Conservation (phyloP, 2,888 invertebrate species). For the Eurois occulta region DNA sequence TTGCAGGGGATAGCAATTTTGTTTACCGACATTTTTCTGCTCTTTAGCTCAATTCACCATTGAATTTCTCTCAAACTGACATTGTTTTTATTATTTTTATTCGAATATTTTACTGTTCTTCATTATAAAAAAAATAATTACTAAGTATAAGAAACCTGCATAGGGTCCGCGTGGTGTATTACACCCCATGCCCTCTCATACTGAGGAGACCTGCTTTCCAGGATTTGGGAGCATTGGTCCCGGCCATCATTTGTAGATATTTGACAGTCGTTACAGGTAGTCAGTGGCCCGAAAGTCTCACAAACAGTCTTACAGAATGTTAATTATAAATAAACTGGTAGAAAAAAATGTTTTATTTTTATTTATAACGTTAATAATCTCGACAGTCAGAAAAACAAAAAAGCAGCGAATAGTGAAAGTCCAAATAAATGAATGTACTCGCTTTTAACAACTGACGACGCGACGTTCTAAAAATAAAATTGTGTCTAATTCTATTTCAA, state of each 20-base stretch:
- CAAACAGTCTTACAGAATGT: too few relatives aligned
- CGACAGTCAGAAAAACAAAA: background rate
- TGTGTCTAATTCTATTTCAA: slow-evolving; percentile 26
- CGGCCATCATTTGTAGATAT: too few relatives aligned
- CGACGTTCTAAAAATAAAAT: slow-evolving; percentile 28
- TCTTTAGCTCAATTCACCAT: background rate
- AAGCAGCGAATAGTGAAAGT: slow-evolving; percentile 5
- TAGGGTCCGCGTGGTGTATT: background rate
- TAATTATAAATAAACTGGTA: background rate
- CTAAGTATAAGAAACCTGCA: background rate
- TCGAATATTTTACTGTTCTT: background rate
- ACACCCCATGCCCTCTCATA: background rate
- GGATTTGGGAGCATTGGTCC: background rate
- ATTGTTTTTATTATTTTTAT: background rate
- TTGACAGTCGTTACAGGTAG: too few relatives aligned
- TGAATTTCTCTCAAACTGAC: background rate
- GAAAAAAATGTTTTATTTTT: background rate
- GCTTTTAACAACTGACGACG: background rate
- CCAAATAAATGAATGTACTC: background rate
- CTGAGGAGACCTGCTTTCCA: background rate
- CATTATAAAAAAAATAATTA: background rate
- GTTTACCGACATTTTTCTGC: background rate
- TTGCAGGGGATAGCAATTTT: background rate
- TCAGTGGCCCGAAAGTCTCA: too few relatives aligned
- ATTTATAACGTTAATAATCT: background rate